phyloP scores from a whole-genome alignment of 2,888 invertebrate genomes.

The Drosophila diplacantha region DNA sequence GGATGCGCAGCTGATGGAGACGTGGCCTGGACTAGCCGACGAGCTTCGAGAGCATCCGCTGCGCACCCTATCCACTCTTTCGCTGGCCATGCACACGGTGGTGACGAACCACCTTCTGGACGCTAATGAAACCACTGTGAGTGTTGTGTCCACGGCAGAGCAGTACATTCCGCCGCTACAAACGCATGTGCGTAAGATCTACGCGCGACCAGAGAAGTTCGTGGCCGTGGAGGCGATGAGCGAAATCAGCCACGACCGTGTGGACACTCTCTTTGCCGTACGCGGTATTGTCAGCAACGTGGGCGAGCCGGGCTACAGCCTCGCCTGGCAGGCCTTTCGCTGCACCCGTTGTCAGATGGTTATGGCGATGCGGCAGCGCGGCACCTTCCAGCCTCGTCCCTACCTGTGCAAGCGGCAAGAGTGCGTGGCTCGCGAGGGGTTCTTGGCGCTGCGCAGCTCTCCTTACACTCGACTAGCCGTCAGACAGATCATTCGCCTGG shows the following conservation, averaged over 20 bases:
- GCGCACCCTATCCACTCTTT: slow-evolving; percentile 83
- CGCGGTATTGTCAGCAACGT: slow-evolving; percentile 92
- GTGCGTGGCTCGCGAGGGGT: slow-evolving; percentile 77
- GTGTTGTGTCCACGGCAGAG: slow-evolving; percentile 11
- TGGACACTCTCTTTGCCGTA: slow-evolving; percentile 87
- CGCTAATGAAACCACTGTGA: slow-evolving; percentile 21
- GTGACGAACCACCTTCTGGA: slow-evolving; percentile 51
- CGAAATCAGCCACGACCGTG: slow-evolving; percentile 69
- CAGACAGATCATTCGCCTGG: slow-evolving; percentile 89
- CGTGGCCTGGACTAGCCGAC: slow-evolving; percentile 82
- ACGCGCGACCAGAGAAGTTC: slow-evolving; percentile 82
- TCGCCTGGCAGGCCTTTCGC: slow-evolving; percentile 85
- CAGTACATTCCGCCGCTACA: slow-evolving; percentile 50
- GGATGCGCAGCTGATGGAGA: slow-evolving; percentile 80
- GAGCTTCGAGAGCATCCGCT: slow-evolving; percentile 85
- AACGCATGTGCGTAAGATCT: slow-evolving; percentile 65
- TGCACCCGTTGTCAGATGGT: slow-evolving; percentile 74
- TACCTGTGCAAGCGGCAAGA: slow-evolving; percentile 58
- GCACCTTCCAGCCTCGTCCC: slow-evolving; percentile 55
- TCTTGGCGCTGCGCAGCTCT: slow-evolving; percentile 82
- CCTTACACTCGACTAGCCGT: slow-evolving; percentile 85
- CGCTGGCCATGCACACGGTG: slow-evolving; percentile 82
- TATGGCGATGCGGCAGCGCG: slow-evolving; percentile 82
- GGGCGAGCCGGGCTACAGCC: slow-evolving; percentile 85
- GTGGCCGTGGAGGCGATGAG: slow-evolving; percentile 81